Percentiles rank a stretch among this genome's conserved stretches.
Conservation (phyloP, 2,888 invertebrate species). For the Adineta ricciae region DNA sequence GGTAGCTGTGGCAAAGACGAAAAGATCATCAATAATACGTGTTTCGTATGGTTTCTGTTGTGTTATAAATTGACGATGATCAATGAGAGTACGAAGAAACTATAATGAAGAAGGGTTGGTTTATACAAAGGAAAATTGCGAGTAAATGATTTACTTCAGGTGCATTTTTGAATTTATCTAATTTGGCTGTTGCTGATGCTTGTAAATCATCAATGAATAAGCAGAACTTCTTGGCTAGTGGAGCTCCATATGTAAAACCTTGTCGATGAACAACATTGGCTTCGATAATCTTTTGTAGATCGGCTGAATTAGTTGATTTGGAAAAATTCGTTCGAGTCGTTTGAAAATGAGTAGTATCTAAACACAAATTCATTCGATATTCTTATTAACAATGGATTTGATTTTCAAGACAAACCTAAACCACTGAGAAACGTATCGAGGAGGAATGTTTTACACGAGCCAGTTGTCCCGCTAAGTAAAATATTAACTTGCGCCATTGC, state of each 20-base stretch:
- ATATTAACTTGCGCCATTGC: constrained; percentile 46
- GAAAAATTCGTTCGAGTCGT: constrained; percentile 26
- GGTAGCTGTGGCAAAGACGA: constrained; percentile 36
- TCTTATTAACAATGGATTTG: not conserved
- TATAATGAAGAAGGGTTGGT: no score
- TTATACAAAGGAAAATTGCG: not conserved
- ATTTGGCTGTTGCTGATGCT: constrained; percentile 43
- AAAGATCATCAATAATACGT: constrained; percentile 46
- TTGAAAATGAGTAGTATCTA: not conserved
- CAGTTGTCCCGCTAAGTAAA: constrained; percentile 46
- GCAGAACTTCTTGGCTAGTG: constrained; percentile 46
- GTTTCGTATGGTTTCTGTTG: constrained; percentile 48
- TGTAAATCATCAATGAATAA: constrained; percentile 50
- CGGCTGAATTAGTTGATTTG: constrained; percentile 44
- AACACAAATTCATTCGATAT: not conserved
- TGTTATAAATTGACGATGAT: constrained; percentile 45
- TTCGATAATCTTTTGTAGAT: constrained; percentile 48
- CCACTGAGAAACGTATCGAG: constrained; percentile 46
- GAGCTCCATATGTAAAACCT: constrained; percentile 50
- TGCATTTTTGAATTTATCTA: constrained; percentile 40
- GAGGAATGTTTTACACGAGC: constrained; percentile 48
- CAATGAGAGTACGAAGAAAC: constrained; percentile 45
- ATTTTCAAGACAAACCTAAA: constrained; percentile 39
- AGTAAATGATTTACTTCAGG: constrained; percentile 34
- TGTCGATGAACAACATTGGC: constrained; percentile 49